A percentile compares a stretch with the other conserved stretches of the same genome.
Conservation (phyloP, 2,113 vertebrate species). For the Coptodon bakossiorum region DNA sequence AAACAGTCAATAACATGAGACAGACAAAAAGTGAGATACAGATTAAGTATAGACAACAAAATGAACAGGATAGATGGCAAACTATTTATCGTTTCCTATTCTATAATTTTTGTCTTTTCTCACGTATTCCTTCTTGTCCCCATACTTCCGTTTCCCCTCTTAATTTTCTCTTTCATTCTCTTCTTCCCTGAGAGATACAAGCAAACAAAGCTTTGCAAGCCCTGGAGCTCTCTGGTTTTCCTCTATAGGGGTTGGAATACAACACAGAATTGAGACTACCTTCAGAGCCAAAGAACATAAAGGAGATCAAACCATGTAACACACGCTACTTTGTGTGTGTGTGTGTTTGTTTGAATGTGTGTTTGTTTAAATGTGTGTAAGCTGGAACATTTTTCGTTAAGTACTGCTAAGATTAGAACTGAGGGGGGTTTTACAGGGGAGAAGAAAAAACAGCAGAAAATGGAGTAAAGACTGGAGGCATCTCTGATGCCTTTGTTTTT, state of each 20-base stretch:
- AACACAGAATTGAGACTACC: conserved; percentile 2
- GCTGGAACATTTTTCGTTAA: conserved; percentile 12
- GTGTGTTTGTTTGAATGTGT: not conserved
- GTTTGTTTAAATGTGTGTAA: conserved; percentile 8
- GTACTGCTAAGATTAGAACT: conserved; percentile 50
- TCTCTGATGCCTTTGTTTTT: conserved; percentile 16
- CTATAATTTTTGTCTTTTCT: not conserved
- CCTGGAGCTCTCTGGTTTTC: not conserved
- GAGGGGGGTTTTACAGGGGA: conserved; percentile 3
- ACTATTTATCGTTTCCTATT: not conserved
- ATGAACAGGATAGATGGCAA: not conserved
- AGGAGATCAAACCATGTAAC: not conserved
- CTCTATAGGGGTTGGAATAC: not conserved
- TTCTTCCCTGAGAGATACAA: not conserved
- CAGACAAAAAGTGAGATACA: not conserved
- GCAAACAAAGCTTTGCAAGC: not conserved
- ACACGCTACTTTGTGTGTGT: not conserved
- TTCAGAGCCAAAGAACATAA: conserved; percentile 7
- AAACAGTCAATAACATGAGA: not conserved
- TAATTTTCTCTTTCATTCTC: not conserved
- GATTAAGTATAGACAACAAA: not conserved
- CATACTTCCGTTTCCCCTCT: not conserved
- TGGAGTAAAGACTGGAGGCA: conserved; percentile 26
- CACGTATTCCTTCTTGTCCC: not conserved
- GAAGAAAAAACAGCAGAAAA: conserved; percentile 33